Base-by-base conservation (phyloP, 2,797 vertebrate species). In the Amniataba percoides region DNA sequence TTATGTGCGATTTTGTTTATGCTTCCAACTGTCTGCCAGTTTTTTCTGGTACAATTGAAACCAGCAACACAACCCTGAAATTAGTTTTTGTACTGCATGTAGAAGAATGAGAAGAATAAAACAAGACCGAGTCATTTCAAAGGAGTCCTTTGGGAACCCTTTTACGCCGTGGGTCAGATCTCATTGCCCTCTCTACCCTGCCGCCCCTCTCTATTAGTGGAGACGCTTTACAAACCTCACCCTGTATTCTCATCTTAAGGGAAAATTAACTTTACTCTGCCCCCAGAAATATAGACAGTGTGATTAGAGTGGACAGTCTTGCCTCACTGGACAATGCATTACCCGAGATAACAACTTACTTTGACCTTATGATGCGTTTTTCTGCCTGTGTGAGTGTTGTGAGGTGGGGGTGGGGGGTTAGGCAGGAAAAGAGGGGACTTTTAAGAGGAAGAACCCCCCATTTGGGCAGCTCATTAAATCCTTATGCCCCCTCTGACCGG, bases 271-370 rank as follows among this genome's bases (percentile, higher is more conserved):
- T 72, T 85, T 59, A 63, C 67, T 79, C 56, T 1, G 63, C 46
- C 62, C 25, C 42, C 58, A 80, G 73, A 90, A 80, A 83, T 77
- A 82, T 70, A 74, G 74, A 79, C 61, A 75, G 7, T 8, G 11
- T 78, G 81, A 90, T 88, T 81, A 80, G 71, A 84, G 57, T 56
- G 59, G 84, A 85, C 85, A 81, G 77, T 65, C 53, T 25, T 60
- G 70, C 56, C 69, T 78, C 68, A 71, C 81, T 83, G 85, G 84
- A 79, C 87, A 86, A 85, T 52, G 59, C 83, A 88, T 92, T 87
- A 86, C 34, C 70, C 66, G 10, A 72, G 72, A 89, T 77, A 83
- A 83, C 76, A 79, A 57, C 85, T 81, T 53, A 78, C 62, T 83
- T 64, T 85, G 74, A 82, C 78, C 77, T 73, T 36, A 55, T 85